These are phyloP conservation scores for Rhinichthys klamathensis DNA, from an alignment of 2,113 vertebrate species.

Conservation along the genomic window DNA sequence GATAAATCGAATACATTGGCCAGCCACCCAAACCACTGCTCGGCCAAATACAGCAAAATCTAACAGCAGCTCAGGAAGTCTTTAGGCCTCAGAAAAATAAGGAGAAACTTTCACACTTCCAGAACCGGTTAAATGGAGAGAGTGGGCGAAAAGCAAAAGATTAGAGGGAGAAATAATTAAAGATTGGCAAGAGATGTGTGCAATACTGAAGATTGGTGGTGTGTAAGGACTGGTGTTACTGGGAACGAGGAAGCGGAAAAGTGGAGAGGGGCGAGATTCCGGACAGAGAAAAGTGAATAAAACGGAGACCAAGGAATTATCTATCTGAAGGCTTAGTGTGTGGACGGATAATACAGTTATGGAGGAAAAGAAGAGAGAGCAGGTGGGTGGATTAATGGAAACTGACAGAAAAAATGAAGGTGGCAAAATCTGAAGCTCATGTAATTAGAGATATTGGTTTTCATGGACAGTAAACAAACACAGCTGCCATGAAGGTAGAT, in stretches of 20 bases:
- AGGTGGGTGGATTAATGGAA: conserved; percentile 34
- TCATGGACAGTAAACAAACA: conserved; percentile 19
- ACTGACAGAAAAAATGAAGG: conserved; percentile 37
- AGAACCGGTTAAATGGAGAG: neutral
- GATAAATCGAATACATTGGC: too few species aligned
- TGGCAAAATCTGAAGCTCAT: conserved; percentile 33
- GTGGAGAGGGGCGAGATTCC: neutral
- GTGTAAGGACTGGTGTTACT: conserved; percentile 4
- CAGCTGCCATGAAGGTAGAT: neutral
- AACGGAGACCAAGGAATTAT: conserved; percentile 17
- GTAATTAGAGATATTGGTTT: conserved; percentile 36
- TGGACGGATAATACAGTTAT: conserved; percentile 26
- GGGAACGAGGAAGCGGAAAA: neutral
- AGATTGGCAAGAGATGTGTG: conserved; percentile 9
- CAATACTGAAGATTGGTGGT: neutral
- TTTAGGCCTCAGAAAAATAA: neutral
- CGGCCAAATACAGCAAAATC: too few species aligned
- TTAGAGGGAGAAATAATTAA: conserved; percentile 14
- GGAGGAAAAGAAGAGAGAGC: conserved; percentile 27
- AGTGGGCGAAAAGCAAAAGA: neutral
- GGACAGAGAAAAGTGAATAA: conserved; percentile 22
- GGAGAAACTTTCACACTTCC: conserved; percentile 26
- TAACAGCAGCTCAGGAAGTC: neutral
- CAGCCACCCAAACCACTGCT: too few species aligned
- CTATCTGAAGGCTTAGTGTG: conserved; percentile 42